Conservation (phyloP, 2,113 vertebrate genomes). For the Andinoacara biseriatus region DNA sequence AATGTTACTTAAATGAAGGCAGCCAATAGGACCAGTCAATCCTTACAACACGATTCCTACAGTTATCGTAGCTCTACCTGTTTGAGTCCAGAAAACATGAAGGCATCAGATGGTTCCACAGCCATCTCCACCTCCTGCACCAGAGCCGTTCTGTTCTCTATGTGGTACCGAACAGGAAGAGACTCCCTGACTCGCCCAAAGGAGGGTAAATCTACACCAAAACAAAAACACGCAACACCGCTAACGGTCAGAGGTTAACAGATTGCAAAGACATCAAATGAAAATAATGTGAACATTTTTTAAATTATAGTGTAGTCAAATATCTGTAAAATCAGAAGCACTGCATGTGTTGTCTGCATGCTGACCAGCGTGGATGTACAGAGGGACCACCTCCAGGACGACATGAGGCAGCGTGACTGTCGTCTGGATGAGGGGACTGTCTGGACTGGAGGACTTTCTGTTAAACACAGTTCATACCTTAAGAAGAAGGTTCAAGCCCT, state of each 20-base stretch:
- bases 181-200: constrained; percentile 95
- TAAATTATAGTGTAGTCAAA: not conserved
- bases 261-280: not conserved
- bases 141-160: constrained; percentile 90
- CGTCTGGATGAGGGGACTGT: constrained; percentile 85
- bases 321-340: not conserved
- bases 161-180: constrained; percentile 90
- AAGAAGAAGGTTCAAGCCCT: not conserved
- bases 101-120: constrained; percentile 96
- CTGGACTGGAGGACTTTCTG: constrained; percentile 84
- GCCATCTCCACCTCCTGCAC: constrained; percentile 96
- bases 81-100: constrained; percentile 99
- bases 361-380: constrained; percentile 94
- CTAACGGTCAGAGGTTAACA: not conserved
- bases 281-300: not conserved
- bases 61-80: constrained; percentile 81
- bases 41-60: not conserved
- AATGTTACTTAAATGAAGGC: too few species aligned
- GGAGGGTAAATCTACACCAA: constrained; percentile 87
- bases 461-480: not conserved
- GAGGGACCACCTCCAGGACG: constrained; percentile 89
- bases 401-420: constrained; percentile 89
- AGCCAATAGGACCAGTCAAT: not conserved
- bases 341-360: not conserved
- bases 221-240: not conserved